A percentile compares a stretch with the other conserved stretches of the same genome.
phyloP scores from a whole-genome alignment of 2,797 vertebrate species.

The Syndactyla subalaris region DNA sequence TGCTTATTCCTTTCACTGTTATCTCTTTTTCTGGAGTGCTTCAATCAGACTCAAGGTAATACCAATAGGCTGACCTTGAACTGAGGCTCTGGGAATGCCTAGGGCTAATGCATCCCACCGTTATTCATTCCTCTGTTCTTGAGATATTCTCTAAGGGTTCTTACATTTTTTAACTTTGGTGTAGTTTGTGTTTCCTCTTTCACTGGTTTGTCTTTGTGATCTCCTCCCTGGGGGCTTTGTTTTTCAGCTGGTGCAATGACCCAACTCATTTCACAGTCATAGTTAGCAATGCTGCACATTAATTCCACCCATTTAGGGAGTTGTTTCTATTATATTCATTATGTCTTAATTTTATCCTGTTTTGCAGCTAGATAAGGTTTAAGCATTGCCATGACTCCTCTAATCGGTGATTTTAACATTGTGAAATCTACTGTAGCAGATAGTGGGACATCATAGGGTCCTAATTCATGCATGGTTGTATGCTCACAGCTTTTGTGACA shows the following conservation, averaged over 20 bases:
- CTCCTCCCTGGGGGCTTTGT: background rate
- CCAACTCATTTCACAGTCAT: background rate
- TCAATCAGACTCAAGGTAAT: background rate
- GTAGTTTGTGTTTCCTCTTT: background rate
- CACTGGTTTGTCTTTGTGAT: background rate
- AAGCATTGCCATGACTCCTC: background rate
- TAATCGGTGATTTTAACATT: background rate
- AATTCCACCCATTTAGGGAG: background rate
- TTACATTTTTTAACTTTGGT: background rate
- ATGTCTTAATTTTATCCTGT: background rate
- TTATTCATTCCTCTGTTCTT: background rate
- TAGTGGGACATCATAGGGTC: background rate
- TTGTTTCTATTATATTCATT: background rate
- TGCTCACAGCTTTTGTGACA: background rate
- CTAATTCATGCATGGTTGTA: rapidly evolving
- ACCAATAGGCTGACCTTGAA: background rate
- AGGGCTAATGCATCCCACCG: background rate
- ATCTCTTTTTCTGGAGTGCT: background rate
- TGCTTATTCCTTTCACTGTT: background rate
- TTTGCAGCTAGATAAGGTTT: background rate
- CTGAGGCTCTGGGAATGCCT: background rate
- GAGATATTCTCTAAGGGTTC: background rate
- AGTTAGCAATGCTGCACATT: background rate
- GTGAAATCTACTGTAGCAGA: background rate
- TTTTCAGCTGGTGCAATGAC: background rate